These are phyloP conservation scores for Dryoscopus gambensis DNA, from an alignment of 2,113 vertebrate species.

Conservation along the genomic window DNA sequence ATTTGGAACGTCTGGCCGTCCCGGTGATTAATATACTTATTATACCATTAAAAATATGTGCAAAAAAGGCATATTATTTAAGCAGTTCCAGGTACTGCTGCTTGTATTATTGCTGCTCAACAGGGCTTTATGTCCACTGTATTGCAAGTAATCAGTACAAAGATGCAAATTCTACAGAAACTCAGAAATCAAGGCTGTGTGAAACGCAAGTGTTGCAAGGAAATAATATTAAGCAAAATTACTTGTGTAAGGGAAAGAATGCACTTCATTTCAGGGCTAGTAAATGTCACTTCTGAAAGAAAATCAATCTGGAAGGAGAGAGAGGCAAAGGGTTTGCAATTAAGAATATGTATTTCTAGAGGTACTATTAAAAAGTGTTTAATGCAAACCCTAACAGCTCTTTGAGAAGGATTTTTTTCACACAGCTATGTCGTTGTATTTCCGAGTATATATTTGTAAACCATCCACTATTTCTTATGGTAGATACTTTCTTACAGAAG, in stretches of 20 bases:
- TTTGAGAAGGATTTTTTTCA: neutral
- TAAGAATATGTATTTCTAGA: neutral
- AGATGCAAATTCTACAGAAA: neutral
- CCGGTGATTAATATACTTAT: neutral
- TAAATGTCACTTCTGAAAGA: neutral
- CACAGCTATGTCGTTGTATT: accelerated
- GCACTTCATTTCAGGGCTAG: neutral
- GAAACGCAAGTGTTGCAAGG: neutral
- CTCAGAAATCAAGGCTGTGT: neutral
- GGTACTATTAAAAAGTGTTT: neutral
- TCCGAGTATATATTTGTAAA: neutral
- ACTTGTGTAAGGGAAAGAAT: neutral
- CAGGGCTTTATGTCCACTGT: neutral
- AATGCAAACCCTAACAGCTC: neutral
- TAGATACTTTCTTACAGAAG: neutral
- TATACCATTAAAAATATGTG: neutral
- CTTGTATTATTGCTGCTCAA: neutral
- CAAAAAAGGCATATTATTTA: neutral
- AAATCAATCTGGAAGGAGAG: neutral
- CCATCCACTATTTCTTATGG: neutral
- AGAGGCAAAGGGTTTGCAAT: neutral
- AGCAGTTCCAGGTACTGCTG: neutral
- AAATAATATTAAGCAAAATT: neutral
- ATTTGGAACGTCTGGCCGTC: neutral
- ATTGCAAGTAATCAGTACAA: neutral